Percentiles rank a stretch among this genome's conserved stretches.
These are phyloP conservation scores for Ectobius pallidus DNA, from an alignment of 2,888 invertebrate genomes.

Conservation along the genomic window DNA sequence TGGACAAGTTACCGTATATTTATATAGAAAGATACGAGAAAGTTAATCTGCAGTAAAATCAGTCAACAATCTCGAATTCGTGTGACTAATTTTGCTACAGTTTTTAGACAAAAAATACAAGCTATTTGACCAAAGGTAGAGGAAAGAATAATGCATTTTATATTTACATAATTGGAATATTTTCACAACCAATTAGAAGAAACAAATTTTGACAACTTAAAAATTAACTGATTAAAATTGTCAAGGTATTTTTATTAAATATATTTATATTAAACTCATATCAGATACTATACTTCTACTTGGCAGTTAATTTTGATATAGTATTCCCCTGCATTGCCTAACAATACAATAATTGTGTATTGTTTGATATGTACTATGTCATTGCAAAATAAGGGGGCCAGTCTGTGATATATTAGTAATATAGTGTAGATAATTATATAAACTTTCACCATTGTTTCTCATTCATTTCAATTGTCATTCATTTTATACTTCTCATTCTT, in stretches of 20 bases:
- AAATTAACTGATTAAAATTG: not conserved
- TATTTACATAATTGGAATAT: not conserved
- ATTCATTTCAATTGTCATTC: not conserved
- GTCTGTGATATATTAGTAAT: constrained; percentile 28
- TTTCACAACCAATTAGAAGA: not conserved
- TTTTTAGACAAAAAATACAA: not conserved
- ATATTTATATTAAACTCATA: not conserved
- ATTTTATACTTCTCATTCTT: not conserved
- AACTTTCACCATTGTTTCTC: not conserved
- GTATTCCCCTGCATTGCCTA: not conserved
- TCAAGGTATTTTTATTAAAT: constrained; percentile 14
- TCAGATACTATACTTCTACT: not conserved
- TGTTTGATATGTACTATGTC: constrained; percentile 2
- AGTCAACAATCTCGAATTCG: not conserved
- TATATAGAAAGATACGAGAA: constrained; percentile 8
- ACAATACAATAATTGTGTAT: not conserved
- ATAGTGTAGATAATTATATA: too few species aligned
- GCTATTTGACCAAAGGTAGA: not conserved
- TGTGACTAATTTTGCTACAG: not conserved
- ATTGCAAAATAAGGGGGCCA: constrained; percentile 7
- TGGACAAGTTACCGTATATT: constrained; percentile 21
- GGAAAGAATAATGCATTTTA: not conserved
- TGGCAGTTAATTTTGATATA: not conserved
- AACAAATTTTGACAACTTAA: not conserved
- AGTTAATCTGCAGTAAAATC: not conserved